Evolutionary conservation across 2,888 invertebrate species (phyloP), one percentile per base, ranked within the genome.

Genomic region (Matsumyia berberina): DNA sequence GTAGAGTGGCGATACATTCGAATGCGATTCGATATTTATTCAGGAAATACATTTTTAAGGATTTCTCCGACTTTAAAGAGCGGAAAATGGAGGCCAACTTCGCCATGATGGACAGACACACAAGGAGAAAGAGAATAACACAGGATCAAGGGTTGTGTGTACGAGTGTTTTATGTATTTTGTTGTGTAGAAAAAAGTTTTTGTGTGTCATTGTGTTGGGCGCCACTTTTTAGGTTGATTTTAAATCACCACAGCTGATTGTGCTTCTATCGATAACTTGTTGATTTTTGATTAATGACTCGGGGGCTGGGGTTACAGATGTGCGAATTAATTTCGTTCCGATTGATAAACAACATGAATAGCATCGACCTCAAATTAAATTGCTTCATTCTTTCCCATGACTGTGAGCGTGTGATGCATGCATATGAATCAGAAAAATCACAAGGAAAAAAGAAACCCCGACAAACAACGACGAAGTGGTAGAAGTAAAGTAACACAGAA

Each of bases 341-440:
- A 8, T 49, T 70, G 19, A 15, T 37, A 17, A 39, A 42, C 39
- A 58, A 24, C 12, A 19, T 58, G 35, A 35, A 44, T 70, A 58
- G 33, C 72, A 72, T 77, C 53, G 72, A 60, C 70, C 77, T 82
- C 51, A 72, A 77, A 81, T n/a, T 69, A 70, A 79, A 74, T 74
- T 80, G 74, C 60, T 60, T 55, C 67, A 80, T 31, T 67, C 80
- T 67, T 66, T 39, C 58, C 9, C 46, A 46, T 66, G n/a, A 37
- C 37, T 55, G 9, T n/a, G 17, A 55, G 46, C 42, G 55, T 78
- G 55, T 78, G 72, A 62, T 67, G 53, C 66, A 82, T 73, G 49
- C 62, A 69, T n/a, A n/a, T 78, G 67, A 73, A 73, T 83, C 83
- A 67, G 67, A 78, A 62, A n/a, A 78, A 67, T 64, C 66, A 62